These are phyloP conservation scores for Lepus oiostolus DNA, from an alignment of 2,797 vertebrate genomes.

Conservation along the genomic window DNA sequence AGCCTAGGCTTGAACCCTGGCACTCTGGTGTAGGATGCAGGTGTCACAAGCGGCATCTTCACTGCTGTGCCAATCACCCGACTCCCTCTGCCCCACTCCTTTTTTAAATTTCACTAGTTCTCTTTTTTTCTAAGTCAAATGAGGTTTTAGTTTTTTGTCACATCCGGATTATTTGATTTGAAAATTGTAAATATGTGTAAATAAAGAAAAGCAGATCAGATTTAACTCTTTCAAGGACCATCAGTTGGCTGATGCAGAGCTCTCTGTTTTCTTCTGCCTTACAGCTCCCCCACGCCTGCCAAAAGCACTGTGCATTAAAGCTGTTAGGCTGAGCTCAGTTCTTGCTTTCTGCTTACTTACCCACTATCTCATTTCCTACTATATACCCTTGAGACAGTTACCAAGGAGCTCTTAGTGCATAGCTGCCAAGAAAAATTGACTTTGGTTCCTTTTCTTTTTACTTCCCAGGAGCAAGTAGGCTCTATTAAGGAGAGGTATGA, in stretches of 20 bases:
- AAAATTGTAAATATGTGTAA: slow-evolving; percentile 38
- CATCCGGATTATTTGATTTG: slow-evolving; percentile 56
- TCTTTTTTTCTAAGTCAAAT: slow-evolving; percentile 15
- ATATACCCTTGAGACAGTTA: slow-evolving; percentile 23
- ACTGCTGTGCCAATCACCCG: too few species aligned
- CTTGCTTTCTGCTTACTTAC: slow-evolving; percentile 53
- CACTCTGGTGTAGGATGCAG: too few species aligned
- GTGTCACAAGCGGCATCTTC: too few species aligned
- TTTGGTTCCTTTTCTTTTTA: slow-evolving; percentile 72
- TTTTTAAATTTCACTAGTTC: slow-evolving; percentile 32
- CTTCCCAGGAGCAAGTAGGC: slow-evolving; percentile 96
- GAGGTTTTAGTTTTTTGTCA: slow-evolving; percentile 59
- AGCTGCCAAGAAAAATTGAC: slow-evolving; percentile 64
- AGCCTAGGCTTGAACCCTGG: too few species aligned
- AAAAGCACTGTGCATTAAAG: slow-evolving; percentile 22
- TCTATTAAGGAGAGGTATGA: slow-evolving; percentile 98
- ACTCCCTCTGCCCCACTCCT: neutral
- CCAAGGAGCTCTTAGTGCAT: neutral
- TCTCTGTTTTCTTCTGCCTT: slow-evolving; percentile 14
- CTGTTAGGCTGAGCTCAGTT: slow-evolving; percentile 29
- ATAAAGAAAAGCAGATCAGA: slow-evolving; percentile 14
- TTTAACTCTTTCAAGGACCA: slow-evolving; percentile 9
- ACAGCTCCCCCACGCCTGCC: neutral
- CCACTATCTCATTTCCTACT: neutral
- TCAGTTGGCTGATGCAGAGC: neutral